Conservation (phyloP, 2,113 vertebrate genomes). For the Syngnathoides biaculeatus region DNA sequence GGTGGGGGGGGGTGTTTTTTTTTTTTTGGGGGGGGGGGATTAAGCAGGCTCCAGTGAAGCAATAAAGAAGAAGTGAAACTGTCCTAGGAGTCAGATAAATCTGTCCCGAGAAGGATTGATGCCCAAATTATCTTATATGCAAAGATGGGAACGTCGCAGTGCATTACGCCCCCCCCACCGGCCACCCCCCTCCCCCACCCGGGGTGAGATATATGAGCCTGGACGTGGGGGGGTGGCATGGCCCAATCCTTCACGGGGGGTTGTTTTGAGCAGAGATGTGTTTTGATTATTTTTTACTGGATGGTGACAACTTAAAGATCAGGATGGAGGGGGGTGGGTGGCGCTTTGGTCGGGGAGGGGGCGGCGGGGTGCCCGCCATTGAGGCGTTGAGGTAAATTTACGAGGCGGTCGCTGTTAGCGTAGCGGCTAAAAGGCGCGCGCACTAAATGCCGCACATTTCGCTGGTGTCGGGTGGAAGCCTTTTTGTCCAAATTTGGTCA, state of each 20-base stretch:
- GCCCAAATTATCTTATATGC: conserved; percentile 99
- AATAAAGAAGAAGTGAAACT: conserved; percentile 99
- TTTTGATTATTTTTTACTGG: conserved; percentile 95
- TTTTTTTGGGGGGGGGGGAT: conserved; percentile 97
- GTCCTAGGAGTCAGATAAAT: conserved; percentile 99
- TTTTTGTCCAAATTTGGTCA: too few species aligned
- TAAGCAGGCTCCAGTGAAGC: conserved; percentile 99
- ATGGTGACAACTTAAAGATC: conserved; percentile 71
- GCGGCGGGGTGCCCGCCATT: conserved; percentile 60
- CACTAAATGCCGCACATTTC: background rate
- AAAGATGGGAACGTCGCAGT: conserved; percentile 96
- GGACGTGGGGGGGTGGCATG: conserved; percentile 80
- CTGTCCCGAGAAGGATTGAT: conserved; percentile 96
- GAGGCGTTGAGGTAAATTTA: conserved; percentile 91
- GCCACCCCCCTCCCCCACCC: conserved; percentile 70
- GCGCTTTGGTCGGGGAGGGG: conserved; percentile 64
- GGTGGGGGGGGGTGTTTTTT: background rate
- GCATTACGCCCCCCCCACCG: conserved; percentile 84
- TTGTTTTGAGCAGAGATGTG: conserved; percentile 73
- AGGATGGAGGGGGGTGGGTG: conserved; percentile 44
- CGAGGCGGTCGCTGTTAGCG: conserved; percentile 88
- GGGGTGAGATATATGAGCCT: conserved; percentile 90
- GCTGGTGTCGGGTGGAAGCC: too few species aligned
- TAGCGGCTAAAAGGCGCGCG: conserved; percentile 77
- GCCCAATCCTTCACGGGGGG: conserved; percentile 89